Evolutionary conservation across 1,140 invertebrate species (phyloP).

Genomic region (Danaus plexippus): DNA sequence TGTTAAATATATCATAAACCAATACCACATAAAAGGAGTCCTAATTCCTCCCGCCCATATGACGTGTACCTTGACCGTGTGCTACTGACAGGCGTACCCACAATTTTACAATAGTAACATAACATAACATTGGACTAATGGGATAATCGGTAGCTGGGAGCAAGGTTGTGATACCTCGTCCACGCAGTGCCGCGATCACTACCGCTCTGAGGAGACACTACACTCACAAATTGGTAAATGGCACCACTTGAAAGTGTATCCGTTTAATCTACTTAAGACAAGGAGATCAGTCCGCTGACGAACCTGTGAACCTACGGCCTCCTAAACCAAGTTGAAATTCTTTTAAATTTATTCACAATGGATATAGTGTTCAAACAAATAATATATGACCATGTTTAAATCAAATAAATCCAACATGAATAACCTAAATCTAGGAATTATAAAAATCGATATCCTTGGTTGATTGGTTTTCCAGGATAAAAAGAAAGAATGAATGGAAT

Average conservation of each 20-base stretch:
- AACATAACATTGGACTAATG: conserved; percentile 48
- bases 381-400: conserved; percentile 16
- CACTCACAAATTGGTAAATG: conserved; percentile 61
- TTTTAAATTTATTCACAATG: conserved; percentile 10
- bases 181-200: conserved; percentile 48
- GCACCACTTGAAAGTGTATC: conserved; percentile 62
- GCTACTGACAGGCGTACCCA: conserved; percentile 50
- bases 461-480: conserved; percentile 1
- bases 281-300: conserved; percentile 44
- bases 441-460: conserved; percentile 8
- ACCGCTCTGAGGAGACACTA: conserved; percentile 49
- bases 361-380: conserved; percentile 12
- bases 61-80: conserved; percentile 63
- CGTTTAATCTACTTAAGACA: conserved; percentile 63
- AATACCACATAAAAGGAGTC: background rate
- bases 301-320: conserved; percentile 25
- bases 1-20: too few species aligned
- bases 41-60: conserved; percentile 23
- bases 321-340: conserved; percentile 17
- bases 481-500: conserved; percentile 51
- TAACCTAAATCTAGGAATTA: conserved; percentile 7
- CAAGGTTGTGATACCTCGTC: conserved; percentile 57
- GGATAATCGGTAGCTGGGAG: conserved; percentile 60
- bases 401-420: conserved; percentile 20
- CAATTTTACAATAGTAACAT: conserved; percentile 52